These are phyloP conservation scores for Stegodyphus mimosarum DNA, from an alignment of 1,140 invertebrate species.

Conservation along the genomic window DNA sequence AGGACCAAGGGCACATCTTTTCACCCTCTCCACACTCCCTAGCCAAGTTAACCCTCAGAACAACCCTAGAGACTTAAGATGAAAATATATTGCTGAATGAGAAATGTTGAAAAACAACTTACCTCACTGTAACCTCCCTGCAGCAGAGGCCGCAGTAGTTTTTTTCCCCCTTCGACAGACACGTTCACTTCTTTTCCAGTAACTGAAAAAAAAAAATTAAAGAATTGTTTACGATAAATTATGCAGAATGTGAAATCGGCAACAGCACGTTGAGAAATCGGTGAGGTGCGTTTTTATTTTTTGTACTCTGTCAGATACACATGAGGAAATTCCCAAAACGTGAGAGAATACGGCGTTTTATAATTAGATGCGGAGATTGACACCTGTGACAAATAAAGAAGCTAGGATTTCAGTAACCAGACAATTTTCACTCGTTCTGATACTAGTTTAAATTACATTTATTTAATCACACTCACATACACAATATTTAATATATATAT, in stretches of 20 bases:
- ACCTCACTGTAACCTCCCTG: not conserved
- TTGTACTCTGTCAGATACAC: no score
- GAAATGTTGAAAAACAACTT: not conserved
- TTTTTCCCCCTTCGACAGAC: not conserved
- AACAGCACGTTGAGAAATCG: no score
- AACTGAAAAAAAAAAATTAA: conserved; percentile 4
- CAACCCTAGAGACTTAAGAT: conserved; percentile 8
- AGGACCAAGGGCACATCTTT: not conserved
- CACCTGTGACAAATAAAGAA: no score
- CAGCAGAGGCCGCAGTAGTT: not conserved
- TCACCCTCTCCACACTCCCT: not conserved
- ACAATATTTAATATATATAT: no score
- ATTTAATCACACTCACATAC: no score
- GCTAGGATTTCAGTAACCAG: no score
- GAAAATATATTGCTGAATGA: conserved; percentile 16
- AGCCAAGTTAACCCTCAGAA: not conserved
- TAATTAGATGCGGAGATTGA: no score
- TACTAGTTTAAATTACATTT: no score
- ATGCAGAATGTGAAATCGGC: not conserved
- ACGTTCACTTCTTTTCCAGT: not conserved
- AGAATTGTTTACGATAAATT: not conserved
- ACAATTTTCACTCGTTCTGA: no score
- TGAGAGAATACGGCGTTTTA: no score
- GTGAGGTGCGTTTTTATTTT: no score
- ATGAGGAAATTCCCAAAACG: no score